A percentile compares a stretch with the other conserved stretches of the same genome.
phyloP scores from a whole-genome alignment of 2,113 vertebrate species.

The Engystomops pustulosus region DNA sequence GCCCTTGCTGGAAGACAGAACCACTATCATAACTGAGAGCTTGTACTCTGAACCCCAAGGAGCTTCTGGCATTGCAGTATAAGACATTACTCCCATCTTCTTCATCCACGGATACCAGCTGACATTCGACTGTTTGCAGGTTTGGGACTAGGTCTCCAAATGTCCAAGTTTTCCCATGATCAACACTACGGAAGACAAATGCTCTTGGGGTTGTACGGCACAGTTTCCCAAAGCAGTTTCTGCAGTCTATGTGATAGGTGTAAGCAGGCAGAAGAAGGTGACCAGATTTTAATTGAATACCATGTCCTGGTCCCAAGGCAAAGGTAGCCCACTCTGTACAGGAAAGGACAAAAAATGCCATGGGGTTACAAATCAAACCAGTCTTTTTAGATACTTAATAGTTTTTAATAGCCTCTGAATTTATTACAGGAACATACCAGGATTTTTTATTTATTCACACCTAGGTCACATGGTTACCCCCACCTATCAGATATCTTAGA shows the following conservation, averaged over 20 bases:
- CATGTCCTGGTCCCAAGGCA: constrained; percentile 88
- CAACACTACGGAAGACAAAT: constrained; percentile 91
- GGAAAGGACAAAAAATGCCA: background rate
- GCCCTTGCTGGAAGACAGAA: constrained; percentile 80
- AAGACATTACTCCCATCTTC: constrained; percentile 79
- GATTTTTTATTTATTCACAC: no score
- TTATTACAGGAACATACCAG: no score
- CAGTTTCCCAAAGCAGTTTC: constrained; percentile 84
- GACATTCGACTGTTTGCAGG: constrained; percentile 89
- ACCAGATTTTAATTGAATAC: constrained; percentile 88
- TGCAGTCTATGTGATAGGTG: constrained; percentile 87
- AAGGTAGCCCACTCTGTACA: constrained; percentile 92
- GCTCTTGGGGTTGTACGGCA: constrained; percentile 86
- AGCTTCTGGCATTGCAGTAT: constrained; percentile 91
- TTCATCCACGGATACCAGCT: constrained; percentile 86
- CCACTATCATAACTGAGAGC: constrained; percentile 85
- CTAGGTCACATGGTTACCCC: no score
- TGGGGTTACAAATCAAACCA: background rate
- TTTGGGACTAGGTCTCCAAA: constrained; percentile 83
- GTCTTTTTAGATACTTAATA: background rate
- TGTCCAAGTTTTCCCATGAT: constrained; percentile 84
- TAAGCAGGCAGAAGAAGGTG: constrained; percentile 91
- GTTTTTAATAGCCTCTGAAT: no score
- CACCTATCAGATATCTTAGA: no score
- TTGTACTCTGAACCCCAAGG: constrained; percentile 87